phyloP scores from a whole-genome alignment of 2,113 vertebrate genomes.

The Bubo bubo region DNA sequence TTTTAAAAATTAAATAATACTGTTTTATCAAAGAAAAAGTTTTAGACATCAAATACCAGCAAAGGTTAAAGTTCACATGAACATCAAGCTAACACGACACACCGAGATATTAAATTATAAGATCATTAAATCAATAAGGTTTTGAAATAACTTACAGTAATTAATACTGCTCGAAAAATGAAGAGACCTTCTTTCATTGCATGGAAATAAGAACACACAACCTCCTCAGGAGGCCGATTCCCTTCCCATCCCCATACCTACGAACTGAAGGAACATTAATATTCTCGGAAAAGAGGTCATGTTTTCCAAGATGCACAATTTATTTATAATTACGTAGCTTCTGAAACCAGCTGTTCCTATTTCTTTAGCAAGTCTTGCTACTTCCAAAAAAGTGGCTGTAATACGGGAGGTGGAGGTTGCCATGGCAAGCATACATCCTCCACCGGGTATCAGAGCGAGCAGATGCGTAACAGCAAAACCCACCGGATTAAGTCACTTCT shows the following conservation, averaged over 20 bases:
- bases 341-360: not conserved
- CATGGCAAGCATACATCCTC: slow-evolving; percentile 74
- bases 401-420: slow-evolving; percentile 66
- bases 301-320: not conserved
- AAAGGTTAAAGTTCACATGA: not conserved
- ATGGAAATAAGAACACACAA: not conserved
- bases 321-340: accelerated
- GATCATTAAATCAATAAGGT: accelerated
- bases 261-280: accelerated
- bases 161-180: accelerated
- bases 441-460: slow-evolving; percentile 46
- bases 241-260: not conserved
- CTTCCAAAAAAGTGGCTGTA: slow-evolving; percentile 65
- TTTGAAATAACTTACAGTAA: not conserved
- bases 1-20: not conserved
- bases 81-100: accelerated
- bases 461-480: slow-evolving; percentile 52
- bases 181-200: not conserved
- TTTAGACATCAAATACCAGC: not conserved
- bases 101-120: accelerated
- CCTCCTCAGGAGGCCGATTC: not conserved
- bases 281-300: not conserved
- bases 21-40: not conserved
- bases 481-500: slow-evolving; percentile 41
- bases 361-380: slow-evolving; percentile 60